Evolutionary conservation across 2,113 vertebrate genomes (phyloP), one percentile per base, ranked within the genome.

Genomic region (Vicugna pacos): DNA sequence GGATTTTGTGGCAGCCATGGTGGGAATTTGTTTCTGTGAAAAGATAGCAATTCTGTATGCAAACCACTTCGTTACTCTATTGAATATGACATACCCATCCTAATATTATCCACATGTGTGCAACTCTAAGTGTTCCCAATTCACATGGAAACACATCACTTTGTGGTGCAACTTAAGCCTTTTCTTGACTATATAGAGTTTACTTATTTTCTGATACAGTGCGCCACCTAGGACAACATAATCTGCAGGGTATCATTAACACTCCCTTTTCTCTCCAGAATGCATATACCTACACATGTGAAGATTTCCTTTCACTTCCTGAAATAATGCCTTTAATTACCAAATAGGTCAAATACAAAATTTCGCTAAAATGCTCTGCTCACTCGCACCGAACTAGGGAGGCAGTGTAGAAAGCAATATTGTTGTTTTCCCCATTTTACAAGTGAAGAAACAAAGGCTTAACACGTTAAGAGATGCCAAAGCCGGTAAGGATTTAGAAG

Each of bases 371-470:
- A 83, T 79, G 79, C 83, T 73, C 16, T 28, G 28, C 32, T 92
- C 6, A 30, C 17, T 87, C n/a, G 69, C 3, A 87, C 2, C 75
- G 26, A 96, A 80, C 54, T 35, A 72, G 24, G n/a, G 17, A 90
- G 28, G 7, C 15, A 81, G 48, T 26, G 24, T 1, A n/a, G 8
- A 75, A 76, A 35, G 86, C 28, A 73, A 46, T 24, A 65, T 19
- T 80, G 30, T 56, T 58, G 91, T 42, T 50, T 48, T 42, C 26
- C n/a, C 42, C 89, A 77, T 60, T 96, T 86, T 75, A 75, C 12
- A 87, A 79, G 38, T 32, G 38, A 87, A 79, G 26, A 91, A 70
- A 89, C 8, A 65, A 89, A 92, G 10, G 16, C 15, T 96, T 90
- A 80, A 90, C 80, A 48, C 22, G 28, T 54, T 58, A 91, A 84